Evolutionary conservation across 2,797 vertebrate species (phyloP).

Genomic region (Coccyzus lansbergi): DNA sequence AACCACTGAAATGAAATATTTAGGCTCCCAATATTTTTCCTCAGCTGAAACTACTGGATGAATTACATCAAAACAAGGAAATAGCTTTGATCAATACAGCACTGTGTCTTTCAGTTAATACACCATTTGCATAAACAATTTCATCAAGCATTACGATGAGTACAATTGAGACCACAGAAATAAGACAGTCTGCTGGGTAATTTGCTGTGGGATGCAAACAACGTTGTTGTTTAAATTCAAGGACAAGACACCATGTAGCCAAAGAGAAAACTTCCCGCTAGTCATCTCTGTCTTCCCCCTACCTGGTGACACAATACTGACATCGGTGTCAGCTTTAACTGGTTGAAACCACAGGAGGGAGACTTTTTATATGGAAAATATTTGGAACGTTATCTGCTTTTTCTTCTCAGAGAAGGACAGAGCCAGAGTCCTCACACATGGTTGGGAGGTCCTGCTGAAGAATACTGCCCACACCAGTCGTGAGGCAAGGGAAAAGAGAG

Average conservation of each 20-base stretch:
- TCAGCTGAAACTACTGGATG: constrained; percentile 8
- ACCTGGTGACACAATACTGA: fast-evolving
- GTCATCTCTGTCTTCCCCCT: neutral
- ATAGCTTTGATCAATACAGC: constrained; percentile 54
- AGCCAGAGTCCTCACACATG: neutral
- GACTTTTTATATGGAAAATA: neutral
- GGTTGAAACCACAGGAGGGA: neutral
- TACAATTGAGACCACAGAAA: neutral
- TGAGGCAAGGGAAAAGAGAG: neutral
- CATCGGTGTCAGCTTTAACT: fast-evolving
- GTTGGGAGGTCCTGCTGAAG: neutral
- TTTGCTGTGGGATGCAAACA: neutral
- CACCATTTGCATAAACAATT: constrained; percentile 61
- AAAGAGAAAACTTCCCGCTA: neutral
- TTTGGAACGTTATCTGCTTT: neutral
- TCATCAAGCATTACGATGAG: neutral
- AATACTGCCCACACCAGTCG: neutral
- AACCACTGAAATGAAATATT: constrained; percentile 38
- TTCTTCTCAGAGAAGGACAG: neutral
- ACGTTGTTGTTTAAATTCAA: neutral
- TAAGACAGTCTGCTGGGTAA: constrained; percentile 16
- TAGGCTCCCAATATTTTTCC: neutral
- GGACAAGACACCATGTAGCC: neutral
- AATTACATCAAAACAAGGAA: constrained; percentile 44
- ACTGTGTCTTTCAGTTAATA: constrained; percentile 28